Base-by-base conservation (phyloP, 1,140 invertebrate genomes). In the Drosophila kikkawai region DNA sequence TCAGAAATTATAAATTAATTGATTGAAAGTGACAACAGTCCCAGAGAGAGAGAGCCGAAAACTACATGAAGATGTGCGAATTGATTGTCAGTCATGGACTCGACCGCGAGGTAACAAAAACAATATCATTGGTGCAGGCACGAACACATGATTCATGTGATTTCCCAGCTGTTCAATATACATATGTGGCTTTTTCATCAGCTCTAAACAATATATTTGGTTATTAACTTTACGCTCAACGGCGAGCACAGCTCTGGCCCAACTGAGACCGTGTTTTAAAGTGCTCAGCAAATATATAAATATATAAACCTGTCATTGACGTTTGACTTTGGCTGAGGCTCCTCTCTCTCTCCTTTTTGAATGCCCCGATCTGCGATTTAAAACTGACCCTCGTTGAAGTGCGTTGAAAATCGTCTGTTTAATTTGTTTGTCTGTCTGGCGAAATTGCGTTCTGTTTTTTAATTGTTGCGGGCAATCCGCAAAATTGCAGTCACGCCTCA, bases 1-100 rank as follows among this genome's bases (percentile, higher is more conserved):
- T 11, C 34, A 55, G 3, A 57, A 44, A 26, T 19, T 36, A 26
- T 7, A 42, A 19, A 50, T 32, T 41, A 36, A 29, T 53, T 67
- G 34, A 67, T 17, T 65, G 44, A 66, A 75, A 75, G 55, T 71
- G 34, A 39, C 7, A 67, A 66, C 22, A 44, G 39, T 9, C 4
- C 12, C 11, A 59, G n/a, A 26, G 13, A 59, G n/a, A 26, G 55
- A 17, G 50, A 36, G 29, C 29, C 37, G 15, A 22, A 37, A 53
- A 44, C 26, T 53, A 79, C 36, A 78, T 73, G 69, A 81, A 78
- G 64, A 92, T 92, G 91, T 92, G 91, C 76, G 91, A 92, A 85
- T 73, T 92, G 67, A 77, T 91, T 42, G 74, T 92, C 78, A 92
- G 85, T 80, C 91, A 85, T 78, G 74, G 79, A 56, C 75, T 91